These are phyloP conservation scores for Lydus trimaculatus DNA, from an alignment of 2,888 invertebrate species.

Conservation along the genomic window DNA sequence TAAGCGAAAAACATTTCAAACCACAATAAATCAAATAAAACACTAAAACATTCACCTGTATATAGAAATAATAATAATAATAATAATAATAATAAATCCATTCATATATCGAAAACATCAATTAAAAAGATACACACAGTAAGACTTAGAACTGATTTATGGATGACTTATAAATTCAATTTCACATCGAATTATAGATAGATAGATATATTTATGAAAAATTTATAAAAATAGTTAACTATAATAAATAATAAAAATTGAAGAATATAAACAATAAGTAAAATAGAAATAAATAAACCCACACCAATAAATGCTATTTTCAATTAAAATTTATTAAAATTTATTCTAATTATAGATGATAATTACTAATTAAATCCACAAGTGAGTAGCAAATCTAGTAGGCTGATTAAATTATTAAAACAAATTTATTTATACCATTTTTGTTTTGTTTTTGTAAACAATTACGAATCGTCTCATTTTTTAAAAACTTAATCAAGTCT, in stretches of 20 bases:
- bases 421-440: too few species aligned
- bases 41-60: not conserved
- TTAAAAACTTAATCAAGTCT: slow-evolving; percentile 54
- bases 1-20: slow-evolving; percentile 1
- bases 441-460: not conserved
- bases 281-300: too few species aligned
- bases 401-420: not conserved
- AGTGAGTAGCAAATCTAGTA: not conserved
- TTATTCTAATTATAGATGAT: not conserved
- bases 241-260: not conserved
- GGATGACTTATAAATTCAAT: slow-evolving; percentile 9
- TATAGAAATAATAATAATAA: not conserved
- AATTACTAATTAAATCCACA: not conserved
- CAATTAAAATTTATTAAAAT: not conserved
- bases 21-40: not conserved
- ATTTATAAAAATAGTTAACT: not conserved
- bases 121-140: not conserved
- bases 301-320: not conserved
- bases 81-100: not conserved
- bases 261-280: too few species aligned
- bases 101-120: slow-evolving; percentile 6
- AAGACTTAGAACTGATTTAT: not conserved
- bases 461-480: slow-evolving; percentile 35
- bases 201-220: too few species aligned
- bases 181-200: slow-evolving; percentile 10